Evolutionary conservation across 2,113 vertebrate genomes (phyloP), one percentile per base, ranked within the genome.

Genomic region (Megaceryle maxima): DNA sequence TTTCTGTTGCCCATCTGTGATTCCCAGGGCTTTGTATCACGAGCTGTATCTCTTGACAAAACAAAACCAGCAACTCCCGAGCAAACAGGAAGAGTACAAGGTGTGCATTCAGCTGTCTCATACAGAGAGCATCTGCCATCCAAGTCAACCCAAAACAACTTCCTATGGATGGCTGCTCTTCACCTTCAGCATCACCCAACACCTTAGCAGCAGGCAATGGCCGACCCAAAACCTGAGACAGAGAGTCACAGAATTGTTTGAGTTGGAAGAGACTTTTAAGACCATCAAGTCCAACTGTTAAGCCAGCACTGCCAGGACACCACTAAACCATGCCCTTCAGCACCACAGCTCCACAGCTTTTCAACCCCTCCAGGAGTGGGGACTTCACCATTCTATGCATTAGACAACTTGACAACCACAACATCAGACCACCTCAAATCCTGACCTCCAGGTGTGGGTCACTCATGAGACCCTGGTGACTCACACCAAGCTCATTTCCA

Each of bases 121-220:
- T 53, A 16, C 7, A 29, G 37, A 51, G 6, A 64, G 4, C 18
- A 31, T 35, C 64, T 48, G 67, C 67, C 55, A 28, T 5, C 81
- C 59, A 44, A 16, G 25, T 46, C 56, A 62, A 7, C 28, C 26
- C 76, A 13, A 55, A 74, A 4, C 14, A 66, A 3, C 63, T 31
- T n/a, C 25, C 48, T 16, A 22, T 2, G 4, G 59, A n/a, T 4
- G 31, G 70, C 69, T 68, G 59, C 55, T 77, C 64, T 81, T 14
- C 3, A 2, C 17, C 41, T 25, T 7, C 53, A 85, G 0, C 2
- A 0, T 35, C 67, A 60, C 26, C 37, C 37, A 44, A 26, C 2
- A 8, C 73, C 46, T 33, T 24, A 22, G 53, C 37, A 62, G 11
- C 44, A 33, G 46, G 46, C 20, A 87, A 26, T 12, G n/a, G 25